A percentile compares a stretch with the other conserved stretches of the same genome.
phyloP scores from a whole-genome alignment of 2,113 vertebrate genomes.

The Otolemur garnettii region DNA sequence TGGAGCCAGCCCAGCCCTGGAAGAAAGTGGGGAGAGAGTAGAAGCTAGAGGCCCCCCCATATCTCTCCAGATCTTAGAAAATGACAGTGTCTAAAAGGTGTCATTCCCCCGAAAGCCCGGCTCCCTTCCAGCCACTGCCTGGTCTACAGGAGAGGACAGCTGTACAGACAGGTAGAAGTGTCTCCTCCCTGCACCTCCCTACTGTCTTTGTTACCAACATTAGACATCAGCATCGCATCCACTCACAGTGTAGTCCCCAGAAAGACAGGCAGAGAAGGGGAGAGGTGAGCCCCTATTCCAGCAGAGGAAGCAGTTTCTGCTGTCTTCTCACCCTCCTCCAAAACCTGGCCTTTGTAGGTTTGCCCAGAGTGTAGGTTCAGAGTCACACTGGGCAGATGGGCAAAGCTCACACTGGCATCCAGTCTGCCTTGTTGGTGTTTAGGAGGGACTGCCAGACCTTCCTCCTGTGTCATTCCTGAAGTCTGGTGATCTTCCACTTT shows the following conservation, averaged over 20 bases:
- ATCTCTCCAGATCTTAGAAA: conserved; percentile 28
- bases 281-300: background rate
- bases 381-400: background rate
- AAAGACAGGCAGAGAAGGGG: background rate
- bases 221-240: background rate
- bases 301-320: background rate
- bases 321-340: background rate
- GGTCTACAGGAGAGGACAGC: background rate
- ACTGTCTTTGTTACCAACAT: background rate
- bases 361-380: background rate
- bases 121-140: background rate
- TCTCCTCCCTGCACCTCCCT: background rate
- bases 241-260: background rate
- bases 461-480: background rate
- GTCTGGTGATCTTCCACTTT: background rate
- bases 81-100: background rate
- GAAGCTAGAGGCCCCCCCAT: no score
- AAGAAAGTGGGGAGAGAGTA: background rate
- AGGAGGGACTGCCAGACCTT: background rate
- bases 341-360: conserved; percentile 9
- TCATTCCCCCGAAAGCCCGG: background rate
- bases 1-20: background rate
- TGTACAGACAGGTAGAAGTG: rapidly evolving
- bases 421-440: background rate
- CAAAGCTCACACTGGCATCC: background rate